Evolutionary conservation across 2,888 invertebrate genomes (phyloP).

Genomic region (Sphinx pinastri): DNA sequence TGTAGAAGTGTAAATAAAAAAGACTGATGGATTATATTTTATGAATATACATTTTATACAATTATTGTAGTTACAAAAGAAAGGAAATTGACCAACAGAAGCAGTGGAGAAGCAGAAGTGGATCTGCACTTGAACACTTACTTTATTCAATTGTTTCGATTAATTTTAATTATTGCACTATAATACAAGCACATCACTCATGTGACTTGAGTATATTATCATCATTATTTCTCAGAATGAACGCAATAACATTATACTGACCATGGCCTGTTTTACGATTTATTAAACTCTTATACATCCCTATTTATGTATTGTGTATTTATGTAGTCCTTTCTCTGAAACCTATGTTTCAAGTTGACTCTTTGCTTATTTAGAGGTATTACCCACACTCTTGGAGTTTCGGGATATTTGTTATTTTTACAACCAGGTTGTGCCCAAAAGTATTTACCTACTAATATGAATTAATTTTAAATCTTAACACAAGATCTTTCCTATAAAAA

Average conservation of each 20-base stretch:
- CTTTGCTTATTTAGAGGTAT: no score
- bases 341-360: not conserved
- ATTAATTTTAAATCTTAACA: no score
- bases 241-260: not conserved
- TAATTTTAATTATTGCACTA: conserved; percentile 14
- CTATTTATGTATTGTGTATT: not conserved
- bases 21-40: no score
- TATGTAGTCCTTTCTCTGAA: not conserved
- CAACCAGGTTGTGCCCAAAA: no score
- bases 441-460: no score
- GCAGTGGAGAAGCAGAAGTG: no score
- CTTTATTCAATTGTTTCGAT: conserved; percentile 30
- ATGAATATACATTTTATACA: no score
- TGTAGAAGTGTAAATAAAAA: no score
- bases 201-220: conserved; percentile 26
- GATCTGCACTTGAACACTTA: conserved; percentile 32
- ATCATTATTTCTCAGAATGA: conserved; percentile 17
- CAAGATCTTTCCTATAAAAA: no score
- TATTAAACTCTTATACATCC: conserved; percentile 1
- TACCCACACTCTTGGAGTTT: no score
- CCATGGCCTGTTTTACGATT: not conserved
- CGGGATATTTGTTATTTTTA: no score
- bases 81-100: conserved; percentile 27
- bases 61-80: no score
- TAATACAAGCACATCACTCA: not conserved